A percentile compares a stretch with the other conserved stretches of the same genome.
These are phyloP conservation scores for Torymus texanus DNA, from an alignment of 2,888 invertebrate species.

Conservation along the genomic window DNA sequence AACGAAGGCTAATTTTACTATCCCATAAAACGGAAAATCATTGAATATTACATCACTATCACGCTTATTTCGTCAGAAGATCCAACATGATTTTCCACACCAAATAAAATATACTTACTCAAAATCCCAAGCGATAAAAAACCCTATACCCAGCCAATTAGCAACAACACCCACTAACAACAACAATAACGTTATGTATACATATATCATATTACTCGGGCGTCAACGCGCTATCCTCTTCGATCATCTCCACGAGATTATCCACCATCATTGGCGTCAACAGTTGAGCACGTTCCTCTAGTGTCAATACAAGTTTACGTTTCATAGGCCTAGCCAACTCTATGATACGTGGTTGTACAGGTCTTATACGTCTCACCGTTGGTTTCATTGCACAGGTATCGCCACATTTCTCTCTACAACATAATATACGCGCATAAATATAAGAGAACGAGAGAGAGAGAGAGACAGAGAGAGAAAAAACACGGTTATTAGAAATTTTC, in stretches of 20 bases:
- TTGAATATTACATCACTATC: too few relatives aligned
- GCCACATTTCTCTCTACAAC: conserved; percentile 63
- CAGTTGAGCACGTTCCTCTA: conserved; percentile 61
- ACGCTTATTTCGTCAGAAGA: too few relatives aligned
- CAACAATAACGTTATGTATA: too few relatives aligned
- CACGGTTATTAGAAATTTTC: background rate
- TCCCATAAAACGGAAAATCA: too few relatives aligned
- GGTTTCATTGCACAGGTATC: conserved; percentile 55
- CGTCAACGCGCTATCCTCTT: conserved; percentile 66
- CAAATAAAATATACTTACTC: too few relatives aligned
- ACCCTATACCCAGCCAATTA: too few relatives aligned
- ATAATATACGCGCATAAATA: too few relatives aligned
- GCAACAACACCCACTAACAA: too few relatives aligned
- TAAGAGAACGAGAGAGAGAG: background rate
- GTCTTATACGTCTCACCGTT: conserved; percentile 59
- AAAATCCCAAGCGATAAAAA: too few relatives aligned
- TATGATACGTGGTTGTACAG: conserved; percentile 62
- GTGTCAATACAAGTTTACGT: conserved; percentile 63
- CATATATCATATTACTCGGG: conserved; percentile 66
- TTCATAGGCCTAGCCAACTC: conserved; percentile 67
- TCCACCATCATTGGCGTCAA: conserved; percentile 65
- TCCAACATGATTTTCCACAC: too few relatives aligned
- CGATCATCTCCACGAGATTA: conserved; percentile 66
- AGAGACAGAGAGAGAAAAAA: background rate
- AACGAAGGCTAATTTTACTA: too few relatives aligned